Percentiles rank a stretch among this genome's conserved stretches.
These are phyloP conservation scores for Megastigmus dorsalis DNA, from an alignment of 2,888 invertebrate species.

Conservation along the genomic window DNA sequence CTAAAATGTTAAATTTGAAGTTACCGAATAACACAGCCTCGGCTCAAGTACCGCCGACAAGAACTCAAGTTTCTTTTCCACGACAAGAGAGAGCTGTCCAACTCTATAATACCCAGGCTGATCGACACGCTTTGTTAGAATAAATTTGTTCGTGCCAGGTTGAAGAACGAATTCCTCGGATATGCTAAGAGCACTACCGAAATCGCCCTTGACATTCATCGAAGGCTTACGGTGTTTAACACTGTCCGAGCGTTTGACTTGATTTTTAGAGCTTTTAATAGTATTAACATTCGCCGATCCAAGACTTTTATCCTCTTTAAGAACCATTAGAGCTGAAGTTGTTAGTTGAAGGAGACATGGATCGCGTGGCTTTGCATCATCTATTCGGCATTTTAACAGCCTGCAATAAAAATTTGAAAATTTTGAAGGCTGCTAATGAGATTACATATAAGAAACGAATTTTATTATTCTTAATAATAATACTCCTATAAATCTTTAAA, in stretches of 20 bases:
- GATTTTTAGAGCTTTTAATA: conserved; percentile 80
- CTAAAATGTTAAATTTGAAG: too few relatives aligned
- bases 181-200: conserved; percentile 78
- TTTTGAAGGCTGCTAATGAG: too few relatives aligned
- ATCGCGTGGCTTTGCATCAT: conserved; percentile 76
- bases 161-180: conserved; percentile 76
- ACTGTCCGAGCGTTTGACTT: conserved; percentile 83
- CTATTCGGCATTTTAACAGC: conserved; percentile 75
- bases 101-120: conserved; percentile 83
- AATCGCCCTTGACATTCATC: conserved; percentile 81
- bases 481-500: too few relatives aligned
- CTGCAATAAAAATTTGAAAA: conserved; percentile 69
- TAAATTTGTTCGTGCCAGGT: conserved; percentile 81
- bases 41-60: conserved; percentile 80
- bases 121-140: conserved; percentile 78
- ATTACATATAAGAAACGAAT: too few relatives aligned
- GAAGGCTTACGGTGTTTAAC: conserved; percentile 82
- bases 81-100: conserved; percentile 81
- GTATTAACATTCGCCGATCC: conserved; percentile 81
- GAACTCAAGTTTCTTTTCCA: conserved; percentile 83
- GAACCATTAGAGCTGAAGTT: conserved; percentile 83
- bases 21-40: conserved; percentile 75
- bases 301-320: conserved; percentile 88
- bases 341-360: conserved; percentile 78
- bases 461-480: too few relatives aligned